Percentiles rank a stretch among this genome's conserved stretches.
phyloP scores from a whole-genome alignment of 2,113 vertebrate species.

The Probosciger aterrimus region DNA sequence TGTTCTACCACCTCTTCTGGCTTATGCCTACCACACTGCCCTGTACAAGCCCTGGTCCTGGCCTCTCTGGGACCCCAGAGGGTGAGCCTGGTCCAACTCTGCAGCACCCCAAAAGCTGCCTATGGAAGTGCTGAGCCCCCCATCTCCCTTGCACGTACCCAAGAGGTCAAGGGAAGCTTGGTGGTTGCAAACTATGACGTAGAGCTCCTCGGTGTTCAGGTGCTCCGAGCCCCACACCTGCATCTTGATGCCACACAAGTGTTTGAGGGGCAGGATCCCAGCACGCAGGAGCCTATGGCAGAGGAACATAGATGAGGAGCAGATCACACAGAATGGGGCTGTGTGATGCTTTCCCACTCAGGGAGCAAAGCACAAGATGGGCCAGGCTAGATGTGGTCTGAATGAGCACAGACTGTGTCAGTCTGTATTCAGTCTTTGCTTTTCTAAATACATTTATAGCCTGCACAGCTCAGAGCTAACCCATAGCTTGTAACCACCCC shows the following conservation, averaged over 20 bases:
- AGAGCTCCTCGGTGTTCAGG: conserved; percentile 70
- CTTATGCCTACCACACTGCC: background rate
- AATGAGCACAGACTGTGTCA: background rate
- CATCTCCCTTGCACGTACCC: conserved; percentile 12
- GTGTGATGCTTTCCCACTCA: background rate
- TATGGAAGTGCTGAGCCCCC: background rate
- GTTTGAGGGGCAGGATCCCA: conserved; percentile 74
- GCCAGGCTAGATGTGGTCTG: background rate
- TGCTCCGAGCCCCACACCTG: conserved; percentile 71
- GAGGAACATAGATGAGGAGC: background rate
- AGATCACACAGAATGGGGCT: background rate
- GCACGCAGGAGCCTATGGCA: conserved; percentile 71
- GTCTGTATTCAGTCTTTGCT: background rate
- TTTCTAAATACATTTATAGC: background rate
- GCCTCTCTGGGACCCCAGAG: accelerated
- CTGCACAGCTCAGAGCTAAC: background rate
- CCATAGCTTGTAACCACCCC: background rate
- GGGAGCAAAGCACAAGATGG: too few relatives aligned
- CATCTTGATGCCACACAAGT: conserved; percentile 74
- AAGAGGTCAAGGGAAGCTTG: conserved; percentile 80
- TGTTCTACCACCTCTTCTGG: background rate
- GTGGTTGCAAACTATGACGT: conserved; percentile 81
- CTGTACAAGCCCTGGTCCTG: background rate
- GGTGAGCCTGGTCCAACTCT: background rate
- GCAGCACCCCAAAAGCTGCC: background rate